Percentiles rank a stretch among this genome's conserved stretches.
Evolutionary conservation across 2,797 vertebrate species (phyloP).

Genomic region (Urosaurus nigricauda): DNA sequence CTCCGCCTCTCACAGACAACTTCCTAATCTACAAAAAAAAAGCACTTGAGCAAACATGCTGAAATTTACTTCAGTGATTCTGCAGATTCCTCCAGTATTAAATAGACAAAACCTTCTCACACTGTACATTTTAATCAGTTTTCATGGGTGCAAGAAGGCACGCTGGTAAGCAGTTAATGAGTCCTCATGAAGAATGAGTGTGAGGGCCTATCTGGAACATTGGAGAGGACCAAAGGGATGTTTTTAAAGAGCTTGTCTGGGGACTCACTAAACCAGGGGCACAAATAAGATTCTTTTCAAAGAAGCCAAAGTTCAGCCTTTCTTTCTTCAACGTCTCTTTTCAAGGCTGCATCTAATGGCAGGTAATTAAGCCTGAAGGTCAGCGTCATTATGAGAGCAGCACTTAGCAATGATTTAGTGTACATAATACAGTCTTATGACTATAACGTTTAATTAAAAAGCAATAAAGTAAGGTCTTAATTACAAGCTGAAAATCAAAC

Average conservation of each 20-base stretch:
- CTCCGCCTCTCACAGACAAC: background rate
- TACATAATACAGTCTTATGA: background rate
- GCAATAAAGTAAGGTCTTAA: background rate
- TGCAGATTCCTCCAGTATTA: background rate
- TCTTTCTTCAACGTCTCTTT: background rate
- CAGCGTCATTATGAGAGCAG: background rate
- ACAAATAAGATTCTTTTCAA: background rate
- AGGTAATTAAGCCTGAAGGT: constrained; percentile 18
- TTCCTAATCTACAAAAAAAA: background rate
- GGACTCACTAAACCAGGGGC: background rate
- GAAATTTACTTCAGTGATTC: background rate
- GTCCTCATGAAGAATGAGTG: background rate
- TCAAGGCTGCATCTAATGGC: background rate
- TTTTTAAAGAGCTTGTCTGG: background rate
- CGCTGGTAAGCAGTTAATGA: background rate
- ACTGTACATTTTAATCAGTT: background rate
- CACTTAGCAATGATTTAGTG: background rate
- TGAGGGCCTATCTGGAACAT: background rate
- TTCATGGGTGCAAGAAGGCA: background rate
- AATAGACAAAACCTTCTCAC: background rate
- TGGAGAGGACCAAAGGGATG: background rate
- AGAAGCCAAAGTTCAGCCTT: background rate
- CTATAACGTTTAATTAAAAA: constrained; percentile 28
- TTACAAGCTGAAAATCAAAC: constrained; percentile 24
- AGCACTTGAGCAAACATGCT: background rate